A percentile compares a stretch with the other conserved stretches of the same genome.
phyloP scores from a whole-genome alignment of 1,140 invertebrate species.

The Leptestheria dahalacensis region DNA sequence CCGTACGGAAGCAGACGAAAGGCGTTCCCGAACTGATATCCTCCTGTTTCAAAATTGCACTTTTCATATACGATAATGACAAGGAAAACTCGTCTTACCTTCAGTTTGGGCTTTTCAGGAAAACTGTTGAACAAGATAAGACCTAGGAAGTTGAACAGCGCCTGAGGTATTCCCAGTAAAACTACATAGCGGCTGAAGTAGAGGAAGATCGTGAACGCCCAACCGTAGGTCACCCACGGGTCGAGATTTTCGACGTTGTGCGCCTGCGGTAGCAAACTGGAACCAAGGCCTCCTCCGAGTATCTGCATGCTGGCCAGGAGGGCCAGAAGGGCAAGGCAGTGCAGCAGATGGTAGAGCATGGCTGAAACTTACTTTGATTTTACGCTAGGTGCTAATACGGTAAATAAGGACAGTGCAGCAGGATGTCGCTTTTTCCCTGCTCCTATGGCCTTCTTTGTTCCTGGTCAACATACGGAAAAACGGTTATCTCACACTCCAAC shows the following conservation, averaged over 20 bases:
- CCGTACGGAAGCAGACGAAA: slow-evolving; percentile 87
- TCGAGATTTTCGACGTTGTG: slow-evolving; percentile 38
- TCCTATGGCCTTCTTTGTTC: no score
- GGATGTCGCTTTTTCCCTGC: no score
- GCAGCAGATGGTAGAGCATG: background rate
- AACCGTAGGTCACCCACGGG: slow-evolving; percentile 65
- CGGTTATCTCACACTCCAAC: no score
- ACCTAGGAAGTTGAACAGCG: slow-evolving; percentile 81
- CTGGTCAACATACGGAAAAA: no score
- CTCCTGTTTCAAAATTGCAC: background rate
- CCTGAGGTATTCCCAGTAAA: slow-evolving; percentile 74
- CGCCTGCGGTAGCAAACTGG: background rate
- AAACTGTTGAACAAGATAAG: slow-evolving; percentile 87
- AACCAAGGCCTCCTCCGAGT: background rate
- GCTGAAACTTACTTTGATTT: background rate
- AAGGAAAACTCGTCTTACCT: slow-evolving; percentile 32
- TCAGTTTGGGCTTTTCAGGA: slow-evolving; percentile 76
- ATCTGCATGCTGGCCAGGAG: background rate
- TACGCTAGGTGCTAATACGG: no score
- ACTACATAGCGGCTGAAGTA: slow-evolving; percentile 68
- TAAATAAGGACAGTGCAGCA: no score
- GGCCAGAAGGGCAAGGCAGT: background rate
- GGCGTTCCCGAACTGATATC: slow-evolving; percentile 65
- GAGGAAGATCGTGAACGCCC: slow-evolving; percentile 48
- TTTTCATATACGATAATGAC: slow-evolving; percentile 16